Conservation (phyloP, 2,888 invertebrate species). For the Chironomus riparius region DNA sequence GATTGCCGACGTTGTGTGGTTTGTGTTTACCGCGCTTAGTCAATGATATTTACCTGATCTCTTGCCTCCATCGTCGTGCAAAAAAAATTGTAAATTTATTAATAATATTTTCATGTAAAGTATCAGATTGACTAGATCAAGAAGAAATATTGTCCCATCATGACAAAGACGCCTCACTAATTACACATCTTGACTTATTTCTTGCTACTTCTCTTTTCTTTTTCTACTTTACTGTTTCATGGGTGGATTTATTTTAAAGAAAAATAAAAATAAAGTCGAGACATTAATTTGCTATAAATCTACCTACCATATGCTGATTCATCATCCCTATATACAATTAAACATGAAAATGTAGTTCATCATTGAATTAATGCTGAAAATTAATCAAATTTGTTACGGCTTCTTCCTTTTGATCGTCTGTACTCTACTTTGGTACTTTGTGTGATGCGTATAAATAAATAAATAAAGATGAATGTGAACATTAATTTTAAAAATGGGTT, state of each 20-base stretch:
- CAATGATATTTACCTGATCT: slow-evolving; percentile 20
- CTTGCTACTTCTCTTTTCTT: background rate
- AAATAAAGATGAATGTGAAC: no score
- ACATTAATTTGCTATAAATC: slow-evolving; percentile 23
- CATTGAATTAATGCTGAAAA: background rate
- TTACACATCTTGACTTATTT: slow-evolving; percentile 2
- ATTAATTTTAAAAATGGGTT: no score
- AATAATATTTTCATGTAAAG: background rate
- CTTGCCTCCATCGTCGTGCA: background rate
- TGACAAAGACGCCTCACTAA: slow-evolving; percentile 15
- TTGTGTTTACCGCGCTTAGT: background rate
- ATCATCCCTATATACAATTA: background rate
- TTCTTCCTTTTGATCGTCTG: background rate
- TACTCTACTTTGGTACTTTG: no score
- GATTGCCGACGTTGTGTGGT: background rate
- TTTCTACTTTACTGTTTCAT: background rate
- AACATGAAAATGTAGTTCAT: background rate
- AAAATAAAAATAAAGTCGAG: background rate
- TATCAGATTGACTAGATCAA: background rate
- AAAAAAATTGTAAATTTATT: background rate
- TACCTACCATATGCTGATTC: background rate
- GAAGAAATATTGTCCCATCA: slow-evolving; percentile 1
- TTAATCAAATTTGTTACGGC: slow-evolving; percentile 10
- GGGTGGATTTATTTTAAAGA: background rate
- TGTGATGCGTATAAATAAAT: no score